Conservation (phyloP, 92 coral and sea anemone species). For the Scolanthus callimorphus region DNA sequence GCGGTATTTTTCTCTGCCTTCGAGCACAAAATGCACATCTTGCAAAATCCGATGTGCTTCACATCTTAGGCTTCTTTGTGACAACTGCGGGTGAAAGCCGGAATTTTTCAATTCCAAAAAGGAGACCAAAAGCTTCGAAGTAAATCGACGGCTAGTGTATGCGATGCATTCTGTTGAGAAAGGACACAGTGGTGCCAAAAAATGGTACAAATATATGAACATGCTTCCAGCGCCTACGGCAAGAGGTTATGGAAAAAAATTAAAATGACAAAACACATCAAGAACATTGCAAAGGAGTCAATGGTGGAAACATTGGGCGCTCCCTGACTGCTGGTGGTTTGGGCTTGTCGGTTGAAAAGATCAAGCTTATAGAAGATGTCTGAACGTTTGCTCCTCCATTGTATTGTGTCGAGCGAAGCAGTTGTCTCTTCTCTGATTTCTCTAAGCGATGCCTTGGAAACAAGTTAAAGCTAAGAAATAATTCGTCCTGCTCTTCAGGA, state of each 20-base stretch:
- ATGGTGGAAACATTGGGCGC: constrained; percentile 44
- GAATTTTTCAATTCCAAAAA: constrained; percentile 28
- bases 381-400: no score
- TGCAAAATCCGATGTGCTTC: constrained; percentile 44
- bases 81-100: constrained; percentile 38
- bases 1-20: no score
- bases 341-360: no score
- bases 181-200: constrained; percentile 50
- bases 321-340: no score
- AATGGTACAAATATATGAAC: constrained; percentile 48
- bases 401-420: no score
- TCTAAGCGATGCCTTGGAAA: no score
- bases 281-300: constrained; percentile 27
- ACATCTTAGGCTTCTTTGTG: constrained; percentile 24
- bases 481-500: no score
- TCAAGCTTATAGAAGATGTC: no score
- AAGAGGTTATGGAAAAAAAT: constrained; percentile 25
- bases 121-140: constrained; percentile 33
- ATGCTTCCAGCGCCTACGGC: constrained; percentile 54
- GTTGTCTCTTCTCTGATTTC: no score
- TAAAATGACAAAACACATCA: constrained; percentile 17
- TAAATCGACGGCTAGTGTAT: constrained; percentile 40
- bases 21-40: no score
- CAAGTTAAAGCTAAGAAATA: no score
- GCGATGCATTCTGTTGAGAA: constrained; percentile 38